Evolutionary conservation across 2,113 vertebrate species (phyloP).

Genomic region (Cheilinus undulatus): DNA sequence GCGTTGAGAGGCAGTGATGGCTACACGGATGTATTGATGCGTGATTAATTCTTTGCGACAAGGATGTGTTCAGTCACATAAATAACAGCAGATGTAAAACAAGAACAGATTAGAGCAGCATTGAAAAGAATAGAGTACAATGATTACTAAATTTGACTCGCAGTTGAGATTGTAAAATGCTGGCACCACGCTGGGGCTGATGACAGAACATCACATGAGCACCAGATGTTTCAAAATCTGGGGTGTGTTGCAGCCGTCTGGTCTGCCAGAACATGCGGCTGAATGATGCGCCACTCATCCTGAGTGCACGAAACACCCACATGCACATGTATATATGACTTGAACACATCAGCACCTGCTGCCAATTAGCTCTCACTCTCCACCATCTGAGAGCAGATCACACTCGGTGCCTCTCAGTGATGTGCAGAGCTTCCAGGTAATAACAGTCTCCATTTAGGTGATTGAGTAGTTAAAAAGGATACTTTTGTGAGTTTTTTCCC

Average conservation of each 20-base stretch:
- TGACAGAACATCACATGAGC: constrained; percentile 46
- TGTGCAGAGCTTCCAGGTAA: constrained; percentile 59
- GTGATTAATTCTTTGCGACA: constrained; percentile 31
- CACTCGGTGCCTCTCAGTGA: constrained; percentile 47
- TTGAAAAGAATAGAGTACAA: background rate
- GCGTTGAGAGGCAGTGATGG: background rate
- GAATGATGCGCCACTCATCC: constrained; percentile 28
- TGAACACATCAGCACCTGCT: constrained; percentile 65
- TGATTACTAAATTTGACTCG: constrained; percentile 5
- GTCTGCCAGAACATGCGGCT: constrained; percentile 30
- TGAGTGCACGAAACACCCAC: constrained; percentile 40
- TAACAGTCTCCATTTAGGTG: constrained; percentile 70
- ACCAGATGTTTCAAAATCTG: constrained; percentile 65
- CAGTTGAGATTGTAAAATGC: constrained; percentile 24
- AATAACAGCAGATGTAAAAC: constrained; percentile 16
- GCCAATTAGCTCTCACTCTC: constrained; percentile 64
- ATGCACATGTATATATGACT: constrained; percentile 37
- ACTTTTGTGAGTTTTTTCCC: constrained; percentile 32
- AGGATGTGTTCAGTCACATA: constrained; percentile 17
- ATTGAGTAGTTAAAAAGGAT: constrained; percentile 68
- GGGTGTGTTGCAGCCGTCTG: constrained; percentile 43
- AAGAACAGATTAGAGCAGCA: background rate
- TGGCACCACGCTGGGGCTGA: constrained; percentile 10
- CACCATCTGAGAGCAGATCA: constrained; percentile 55
- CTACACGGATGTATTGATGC: background rate